Evolutionary conservation across 1,140 invertebrate genomes (phyloP), one percentile per base, ranked within the genome.

Genomic region (Temnothorax longispinosus): DNA sequence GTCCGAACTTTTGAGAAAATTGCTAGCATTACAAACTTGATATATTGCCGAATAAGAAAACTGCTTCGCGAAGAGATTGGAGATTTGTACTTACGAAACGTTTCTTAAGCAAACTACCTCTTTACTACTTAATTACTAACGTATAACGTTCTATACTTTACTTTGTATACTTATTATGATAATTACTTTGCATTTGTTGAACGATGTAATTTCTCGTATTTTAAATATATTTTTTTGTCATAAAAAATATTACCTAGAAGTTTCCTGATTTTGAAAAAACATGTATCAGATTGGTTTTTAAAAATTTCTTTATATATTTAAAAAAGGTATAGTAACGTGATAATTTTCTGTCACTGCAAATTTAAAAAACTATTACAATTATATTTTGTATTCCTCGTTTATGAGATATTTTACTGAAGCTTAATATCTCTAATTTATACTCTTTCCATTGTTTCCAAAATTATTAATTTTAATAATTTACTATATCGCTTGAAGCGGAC

Each of bases 1-100:
- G 69, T 56, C 54, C 41, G 27, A 82, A 82, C 69, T 84, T 84
- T 84, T 47, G 69, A 35, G 27, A 60, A 75, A 84, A 84, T 84
- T 60, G 27, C 80, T 21, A 71, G 54, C 41, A 50, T 75, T 75
- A 75, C 54, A 62, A 84, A 84, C 69, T 58, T 60, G 80, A 84
- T 62, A 72, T 56, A 81, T 81, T 38, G 15, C 27, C 52, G 77
- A 56, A 21, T 58, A 71, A 71, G 38, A 21, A 81, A 71, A 81
- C 47, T 15, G n/a, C 41, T 44, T 52, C n/a, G 47, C 77, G 8
- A 60, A 27, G 41, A 60, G 32, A 18, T 84, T 35, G 38, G 47
- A 72, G 32, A 67, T 67, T 67, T 84, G 8, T 10, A 35, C 11
- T 13, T 41, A 44, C 35, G 10, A 81, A 81, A 54, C 5, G 47